Evolutionary conservation across 2,888 invertebrate genomes (phyloP), one percentile per base, ranked within the genome.

Genomic region (Melipona bicolor): DNA sequence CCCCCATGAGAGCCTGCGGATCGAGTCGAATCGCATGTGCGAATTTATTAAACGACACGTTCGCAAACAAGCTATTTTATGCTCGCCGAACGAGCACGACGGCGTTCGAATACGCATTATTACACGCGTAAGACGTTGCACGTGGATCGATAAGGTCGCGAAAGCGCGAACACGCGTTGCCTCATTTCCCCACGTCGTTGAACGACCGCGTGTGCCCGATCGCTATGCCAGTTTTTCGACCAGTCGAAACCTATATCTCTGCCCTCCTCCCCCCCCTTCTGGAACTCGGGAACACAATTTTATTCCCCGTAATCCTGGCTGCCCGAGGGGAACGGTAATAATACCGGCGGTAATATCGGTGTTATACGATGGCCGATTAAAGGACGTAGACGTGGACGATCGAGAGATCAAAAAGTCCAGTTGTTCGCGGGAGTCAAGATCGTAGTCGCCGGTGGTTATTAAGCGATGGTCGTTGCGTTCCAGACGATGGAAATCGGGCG

Each of bases 401-500:
- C 75, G 52, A 27, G 76, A 81, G 81, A 90, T 90, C 88, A 88
- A 85, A 71, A 86, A 85, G 84, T 86, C 70, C 62, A 54, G 24
- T 36, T 43, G 17, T 17, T 36, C 62, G 17, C 36, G 36, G 52
- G 74, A 84, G 73, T 77, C 77, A 27, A 83, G 81, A 73, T 65
- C 68, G 79, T n/a, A n/a, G n/a, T 86, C 83, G 1, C 69, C 74
- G 54, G 81, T 67, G 43, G 43, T 86, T 84, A 88, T 89, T 87
- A 86, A 69, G 75, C 65, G 69, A 52, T 24, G 67, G 71, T 54
- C 56, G 67, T 24, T 52, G 24, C 17, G 54, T 52, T 43, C 59
- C 43, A 50, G 64, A 61, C 77, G 74, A 54, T 54, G 62, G 65
- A 79, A 67, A n/a, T 36, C 62, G 32, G 64, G 70, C 62, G 52